phyloP scores from a whole-genome alignment of 2,113 vertebrate genomes.

The Corvus moneduloides region DNA sequence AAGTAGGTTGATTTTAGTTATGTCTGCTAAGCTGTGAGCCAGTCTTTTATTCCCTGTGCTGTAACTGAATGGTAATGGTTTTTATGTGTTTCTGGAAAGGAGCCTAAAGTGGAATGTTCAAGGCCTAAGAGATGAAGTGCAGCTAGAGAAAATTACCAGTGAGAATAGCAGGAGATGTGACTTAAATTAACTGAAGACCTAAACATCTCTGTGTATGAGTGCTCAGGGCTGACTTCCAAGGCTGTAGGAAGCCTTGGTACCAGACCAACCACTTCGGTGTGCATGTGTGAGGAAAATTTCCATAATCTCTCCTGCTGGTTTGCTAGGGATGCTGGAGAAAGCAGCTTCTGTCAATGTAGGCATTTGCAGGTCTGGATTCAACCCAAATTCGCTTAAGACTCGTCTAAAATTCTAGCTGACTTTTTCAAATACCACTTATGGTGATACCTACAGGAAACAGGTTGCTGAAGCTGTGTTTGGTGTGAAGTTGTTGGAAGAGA shows the following conservation, averaged over 20 bases:
- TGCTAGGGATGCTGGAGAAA: not conserved
- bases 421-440: not conserved
- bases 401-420: constrained; percentile 4
- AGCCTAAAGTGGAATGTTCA: constrained; percentile 11
- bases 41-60: constrained; percentile 44
- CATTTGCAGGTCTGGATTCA: not conserved
- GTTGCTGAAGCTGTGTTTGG: not conserved
- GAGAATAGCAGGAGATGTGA: constrained; percentile 26
- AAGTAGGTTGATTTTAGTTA: constrained; percentile 46
- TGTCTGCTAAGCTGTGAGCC: constrained; percentile 9
- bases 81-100: constrained; percentile 44
- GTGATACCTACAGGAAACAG: not conserved
- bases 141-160: constrained; percentile 34
- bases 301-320: not conserved
- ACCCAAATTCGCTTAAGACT: not conserved
- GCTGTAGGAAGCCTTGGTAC: not conserved
- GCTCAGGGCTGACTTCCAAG: not conserved
- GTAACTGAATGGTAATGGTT: constrained; percentile 8
- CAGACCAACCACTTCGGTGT: not conserved
- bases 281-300: not conserved
- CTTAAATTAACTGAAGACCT: constrained; percentile 11
- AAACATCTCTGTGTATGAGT: not conserved
- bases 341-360: not conserved
- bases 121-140: not conserved
- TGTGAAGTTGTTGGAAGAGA: not conserved